phyloP scores from a whole-genome alignment of 2,113 vertebrate species.

The Monopterus albus region DNA sequence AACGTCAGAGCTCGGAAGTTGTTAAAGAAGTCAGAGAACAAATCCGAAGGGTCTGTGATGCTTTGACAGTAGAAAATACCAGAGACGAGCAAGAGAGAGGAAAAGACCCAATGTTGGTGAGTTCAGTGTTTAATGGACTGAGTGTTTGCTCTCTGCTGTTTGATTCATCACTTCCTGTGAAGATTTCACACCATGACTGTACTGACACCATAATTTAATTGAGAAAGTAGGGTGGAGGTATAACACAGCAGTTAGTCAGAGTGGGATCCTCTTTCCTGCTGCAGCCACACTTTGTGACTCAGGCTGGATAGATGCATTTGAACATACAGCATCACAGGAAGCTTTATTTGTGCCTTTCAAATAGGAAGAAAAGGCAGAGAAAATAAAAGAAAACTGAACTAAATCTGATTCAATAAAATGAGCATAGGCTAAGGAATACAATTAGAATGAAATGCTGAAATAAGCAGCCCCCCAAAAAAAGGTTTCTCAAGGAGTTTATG shows the following conservation, averaged over 20 bases:
- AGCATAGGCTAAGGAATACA: background rate
- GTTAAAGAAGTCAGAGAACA: slow-evolving; percentile 41
- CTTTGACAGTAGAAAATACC: background rate
- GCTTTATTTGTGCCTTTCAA: slow-evolving; percentile 6
- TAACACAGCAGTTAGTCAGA: slow-evolving; percentile 6
- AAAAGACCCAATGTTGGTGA: background rate
- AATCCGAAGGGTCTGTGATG: slow-evolving; percentile 18
- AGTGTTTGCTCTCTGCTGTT: slow-evolving; percentile 32
- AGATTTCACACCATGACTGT: slow-evolving; percentile 7
- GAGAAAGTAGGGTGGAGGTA: slow-evolving; percentile 15
- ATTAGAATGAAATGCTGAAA: background rate
- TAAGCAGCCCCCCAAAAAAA: background rate
- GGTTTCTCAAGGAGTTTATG: no score
- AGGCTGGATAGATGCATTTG: background rate
- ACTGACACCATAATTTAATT: slow-evolving; percentile 43
- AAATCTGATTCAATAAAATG: background rate
- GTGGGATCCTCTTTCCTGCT: slow-evolving; percentile 20
- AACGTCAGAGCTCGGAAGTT: slow-evolving; percentile 35
- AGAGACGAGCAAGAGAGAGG: background rate
- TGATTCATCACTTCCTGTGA: slow-evolving; percentile 40
- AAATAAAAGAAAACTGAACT: no score
- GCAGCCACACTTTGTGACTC: slow-evolving; percentile 16
- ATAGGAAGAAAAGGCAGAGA: no score
- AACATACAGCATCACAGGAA: background rate
- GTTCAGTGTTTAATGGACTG: slow-evolving; percentile 32